Evolutionary conservation across 2,113 vertebrate species (phyloP).

Genomic region (Xyliphius kryptos): DNA sequence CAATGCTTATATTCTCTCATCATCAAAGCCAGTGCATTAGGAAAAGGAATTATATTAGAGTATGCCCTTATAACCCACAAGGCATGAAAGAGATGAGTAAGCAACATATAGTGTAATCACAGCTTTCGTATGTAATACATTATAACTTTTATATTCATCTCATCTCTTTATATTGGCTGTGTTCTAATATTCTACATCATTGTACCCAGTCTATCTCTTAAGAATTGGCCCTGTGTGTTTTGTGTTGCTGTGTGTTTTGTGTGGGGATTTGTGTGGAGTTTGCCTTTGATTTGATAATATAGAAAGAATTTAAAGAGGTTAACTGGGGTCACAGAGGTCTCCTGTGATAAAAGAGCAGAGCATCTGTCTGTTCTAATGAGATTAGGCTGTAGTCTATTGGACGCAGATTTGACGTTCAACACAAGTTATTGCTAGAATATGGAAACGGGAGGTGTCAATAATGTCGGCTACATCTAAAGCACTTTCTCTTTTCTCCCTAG

Average conservation of each 20-base stretch:
- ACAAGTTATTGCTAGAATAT: slow-evolving; percentile 15
- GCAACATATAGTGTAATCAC: too few species aligned
- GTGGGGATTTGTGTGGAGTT: too few species aligned
- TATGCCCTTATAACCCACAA: too few species aligned
- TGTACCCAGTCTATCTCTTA: background rate
- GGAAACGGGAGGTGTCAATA: slow-evolving; percentile 27
- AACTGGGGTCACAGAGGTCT: slow-evolving; percentile 27
- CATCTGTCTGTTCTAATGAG: slow-evolving; percentile 27
- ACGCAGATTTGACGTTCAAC: slow-evolving; percentile 29
- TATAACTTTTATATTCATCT: too few species aligned
- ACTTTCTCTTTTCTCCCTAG: background rate
- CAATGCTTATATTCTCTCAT: too few species aligned
- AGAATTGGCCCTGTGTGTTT: background rate
- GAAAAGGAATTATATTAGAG: too few species aligned
- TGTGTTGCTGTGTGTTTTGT: too few species aligned
- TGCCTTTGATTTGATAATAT: slow-evolving; percentile 25
- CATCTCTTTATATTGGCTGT: too few species aligned
- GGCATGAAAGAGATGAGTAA: too few species aligned
- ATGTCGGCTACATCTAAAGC: slow-evolving; percentile 14
- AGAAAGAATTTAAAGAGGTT: slow-evolving; percentile 36
- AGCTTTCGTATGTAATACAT: too few species aligned
- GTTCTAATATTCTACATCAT: slow-evolving; percentile 1
- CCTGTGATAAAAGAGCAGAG: background rate
- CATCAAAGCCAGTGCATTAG: too few species aligned
- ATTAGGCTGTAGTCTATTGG: slow-evolving; percentile 34